Base-by-base conservation (phyloP, 2,797 vertebrate genomes). In the Melanotaenia boesemani region DNA sequence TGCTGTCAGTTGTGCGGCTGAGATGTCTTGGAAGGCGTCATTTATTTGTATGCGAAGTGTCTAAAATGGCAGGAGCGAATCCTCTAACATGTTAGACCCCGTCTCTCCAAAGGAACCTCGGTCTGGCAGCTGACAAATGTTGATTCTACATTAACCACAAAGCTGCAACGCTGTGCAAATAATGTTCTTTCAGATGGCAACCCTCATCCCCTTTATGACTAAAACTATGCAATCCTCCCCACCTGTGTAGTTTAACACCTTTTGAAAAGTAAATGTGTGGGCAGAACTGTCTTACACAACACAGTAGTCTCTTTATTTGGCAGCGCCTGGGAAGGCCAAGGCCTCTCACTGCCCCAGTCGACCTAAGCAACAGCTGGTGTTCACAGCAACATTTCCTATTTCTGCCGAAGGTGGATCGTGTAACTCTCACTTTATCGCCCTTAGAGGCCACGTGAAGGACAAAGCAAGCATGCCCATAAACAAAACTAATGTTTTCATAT, bases 361-460 rank as follows among this genome's bases (percentile, higher is more conserved):
- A 94, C 92, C 92, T 90, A 92, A 90, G 91, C 90, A 94, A 94
- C 97, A 98, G 96, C 97, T 98, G 97, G 90, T 92, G 93, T 82
- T 93, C 91, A 88, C 93, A 93, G 94, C 95, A 93, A 94, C 95
- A 93, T 94, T 96, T 96, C 96, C 95, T 96, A 96, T 95, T 96
- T 95, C 92, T 95, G 94, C 94, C 89, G 86, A 88, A 94, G 93
- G 93, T 95, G 92, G 96, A 96, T 98, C 96, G 66, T 90, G 94
- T 98, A 96, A 93, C 96, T 97, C 94, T 94, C 96, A 95, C 96
- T 98, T 97, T 97, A 96, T 96, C 97, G 93, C 96, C 95, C 93
- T 89, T 95, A 91, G 95, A 97, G 96, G 96, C 96, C 95, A 93
- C 81, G 88, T 97, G 95, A 97, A 97, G 97, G 97, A 97, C 96